Percentiles rank a stretch among this genome's conserved stretches.
Conservation (phyloP, 2,888 invertebrate species). For the Agrypnus murinus region DNA sequence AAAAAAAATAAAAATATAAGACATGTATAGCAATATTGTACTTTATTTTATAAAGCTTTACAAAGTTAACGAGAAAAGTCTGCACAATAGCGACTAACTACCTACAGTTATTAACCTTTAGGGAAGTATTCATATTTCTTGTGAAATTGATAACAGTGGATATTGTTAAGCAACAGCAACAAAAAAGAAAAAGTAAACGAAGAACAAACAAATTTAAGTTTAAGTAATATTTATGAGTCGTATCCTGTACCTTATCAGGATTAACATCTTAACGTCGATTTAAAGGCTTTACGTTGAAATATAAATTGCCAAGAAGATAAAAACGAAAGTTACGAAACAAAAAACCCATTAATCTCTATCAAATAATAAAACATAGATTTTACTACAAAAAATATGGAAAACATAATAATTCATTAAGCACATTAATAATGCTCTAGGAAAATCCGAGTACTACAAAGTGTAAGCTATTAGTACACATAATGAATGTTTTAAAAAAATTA, state of each 20-base stretch:
- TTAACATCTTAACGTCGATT: constrained; percentile 29
- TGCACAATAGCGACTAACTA: too few relatives aligned
- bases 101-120: too few relatives aligned
- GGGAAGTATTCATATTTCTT: too few relatives aligned
- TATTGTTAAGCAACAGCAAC: too few relatives aligned
- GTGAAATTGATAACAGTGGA: too few relatives aligned
- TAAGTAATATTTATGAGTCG: constrained; percentile 28
- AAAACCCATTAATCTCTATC: constrained; percentile 41
- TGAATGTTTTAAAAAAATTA: too few relatives aligned
- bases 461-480: too few relatives aligned
- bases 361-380: constrained; percentile 33
- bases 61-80: too few relatives aligned
- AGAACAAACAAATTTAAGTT: constrained; percentile 15
- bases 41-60: too few relatives aligned
- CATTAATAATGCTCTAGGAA: constrained; percentile 18
- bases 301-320: constrained; percentile 30
- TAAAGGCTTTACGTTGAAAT: constrained; percentile 17
- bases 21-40: too few relatives aligned
- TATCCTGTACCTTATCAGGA: constrained; percentile 27
- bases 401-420: constrained; percentile 2
- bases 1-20: too few relatives aligned
- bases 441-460: too few relatives aligned
- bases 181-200: neutral
- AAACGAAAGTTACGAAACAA: constrained; percentile 10
- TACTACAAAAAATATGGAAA: neutral